Evolutionary conservation across 2,113 vertebrate species (phyloP), one percentile per base, ranked within the genome.

Genomic region (Ammodytes marinus): DNA sequence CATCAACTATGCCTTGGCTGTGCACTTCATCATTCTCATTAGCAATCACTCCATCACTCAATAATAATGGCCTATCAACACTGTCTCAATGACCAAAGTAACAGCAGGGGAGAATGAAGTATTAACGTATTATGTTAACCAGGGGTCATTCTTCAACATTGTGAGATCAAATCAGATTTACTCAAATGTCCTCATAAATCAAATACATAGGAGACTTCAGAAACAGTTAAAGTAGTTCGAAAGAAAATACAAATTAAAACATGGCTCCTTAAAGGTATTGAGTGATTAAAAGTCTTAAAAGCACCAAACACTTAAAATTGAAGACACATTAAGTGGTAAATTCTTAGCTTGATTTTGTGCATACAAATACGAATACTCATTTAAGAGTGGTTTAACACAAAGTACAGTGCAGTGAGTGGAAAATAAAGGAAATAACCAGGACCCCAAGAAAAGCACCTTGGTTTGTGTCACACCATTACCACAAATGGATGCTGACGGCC

Each of bases 51-150:
- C 86, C 83, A 94, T 94, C 93, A 93, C 86, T 90, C 86, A 89
- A 88, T 94, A 93, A 95, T 95, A 93, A 94, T 89, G 87, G 86
- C 87, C 91, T 90, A 89, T 95, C 92, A 94, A 92, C 88, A 81
- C 65, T 91, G 90, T 93, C 92, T 89, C 85, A 88, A 70, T 91
- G 89, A 91, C 90, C 90, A 82, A 92, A 86, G 90, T 91, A 92
- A 89, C 87, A 86, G 84, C 86, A 71, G 72, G 87, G 85, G 86
- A 81, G 79, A 93, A 91, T 95, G 89, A 94, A 94, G 93, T 94
- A 94, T 94, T 90, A 95, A 94, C 84, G 90, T 86, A 82, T 83
- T 82, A 88, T 86, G 74, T 92, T 94, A 93, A 88, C 88, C 82
- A 61, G 11, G 74, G 64, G 80, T 88, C 74, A 3, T 84, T 77